Conservation (phyloP, 1,140 invertebrate genomes). For the Pantala flavescens region DNA sequence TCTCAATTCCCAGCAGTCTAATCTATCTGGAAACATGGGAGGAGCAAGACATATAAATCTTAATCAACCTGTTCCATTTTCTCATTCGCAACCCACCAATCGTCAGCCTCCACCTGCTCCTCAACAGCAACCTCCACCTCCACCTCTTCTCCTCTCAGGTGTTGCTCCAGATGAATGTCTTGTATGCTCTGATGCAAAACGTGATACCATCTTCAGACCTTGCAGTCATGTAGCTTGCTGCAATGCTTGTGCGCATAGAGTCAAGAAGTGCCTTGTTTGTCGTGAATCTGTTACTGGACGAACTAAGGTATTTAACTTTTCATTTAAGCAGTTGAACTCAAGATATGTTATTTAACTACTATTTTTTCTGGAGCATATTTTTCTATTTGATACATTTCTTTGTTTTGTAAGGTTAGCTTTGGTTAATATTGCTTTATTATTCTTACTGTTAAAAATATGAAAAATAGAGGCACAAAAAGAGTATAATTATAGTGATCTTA, state of each 20-base stretch:
- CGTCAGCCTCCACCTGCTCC: background rate
- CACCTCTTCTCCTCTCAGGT: constrained; percentile 19
- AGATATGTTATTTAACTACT: too few relatives aligned
- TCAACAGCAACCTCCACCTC: background rate
- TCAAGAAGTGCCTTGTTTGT: constrained; percentile 93
- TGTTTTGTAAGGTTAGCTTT: too few relatives aligned
- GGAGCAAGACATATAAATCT: background rate
- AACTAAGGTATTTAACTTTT: constrained; percentile 48
- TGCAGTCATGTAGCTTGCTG: constrained; percentile 92
- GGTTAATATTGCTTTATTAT: too few relatives aligned
- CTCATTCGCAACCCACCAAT: background rate
- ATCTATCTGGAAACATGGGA: background rate
- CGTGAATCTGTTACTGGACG: constrained; percentile 66
- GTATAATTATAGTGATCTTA: too few relatives aligned
- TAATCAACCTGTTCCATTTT: background rate
- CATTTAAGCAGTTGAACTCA: background rate
- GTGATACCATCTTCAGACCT: constrained; percentile 78
- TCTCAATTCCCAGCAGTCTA: background rate
- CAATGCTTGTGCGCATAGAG: constrained; percentile 75
- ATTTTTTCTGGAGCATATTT: too few relatives aligned
- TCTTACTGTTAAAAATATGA: too few relatives aligned
- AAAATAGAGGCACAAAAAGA: too few relatives aligned
- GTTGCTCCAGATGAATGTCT: constrained; percentile 79
- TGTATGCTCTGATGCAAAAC: constrained; percentile 86
- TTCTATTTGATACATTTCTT: too few relatives aligned